Evolutionary conservation across 1,140 invertebrate species (phyloP).

Genomic region (Branchinecta lynchi): DNA sequence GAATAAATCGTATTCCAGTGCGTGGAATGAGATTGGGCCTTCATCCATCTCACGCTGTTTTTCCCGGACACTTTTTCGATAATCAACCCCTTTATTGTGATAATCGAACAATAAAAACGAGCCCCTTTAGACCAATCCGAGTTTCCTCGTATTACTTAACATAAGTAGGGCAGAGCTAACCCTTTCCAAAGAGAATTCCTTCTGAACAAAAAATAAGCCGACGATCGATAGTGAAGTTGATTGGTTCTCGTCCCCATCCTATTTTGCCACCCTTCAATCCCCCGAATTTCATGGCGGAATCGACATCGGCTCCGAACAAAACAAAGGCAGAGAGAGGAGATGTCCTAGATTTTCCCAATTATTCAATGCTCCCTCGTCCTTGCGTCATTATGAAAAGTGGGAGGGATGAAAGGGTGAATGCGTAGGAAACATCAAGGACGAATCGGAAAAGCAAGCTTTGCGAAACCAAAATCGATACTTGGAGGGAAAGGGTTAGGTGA

Average conservation of each 20-base stretch:
- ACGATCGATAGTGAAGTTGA: slow-evolving; percentile 6
- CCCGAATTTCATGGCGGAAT: neutral
- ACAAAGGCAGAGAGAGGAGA: neutral
- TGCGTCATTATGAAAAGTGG: slow-evolving; percentile 11
- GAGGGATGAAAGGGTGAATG: neutral
- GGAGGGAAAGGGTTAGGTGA: too few species aligned
- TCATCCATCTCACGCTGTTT: too few species aligned
- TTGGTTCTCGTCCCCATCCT: slow-evolving; percentile 7
- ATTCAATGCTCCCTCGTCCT: neutral
- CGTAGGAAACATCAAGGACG: neutral
- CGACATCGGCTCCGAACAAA: slow-evolving; percentile 1
- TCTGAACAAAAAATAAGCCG: neutral
- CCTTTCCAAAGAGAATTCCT: neutral
- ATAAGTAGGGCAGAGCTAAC: neutral
- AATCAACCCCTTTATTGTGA: neutral
- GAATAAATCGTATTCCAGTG: too few species aligned
- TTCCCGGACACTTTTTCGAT: too few species aligned
- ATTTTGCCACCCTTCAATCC: slow-evolving; percentile 9
- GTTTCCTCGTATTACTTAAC: neutral
- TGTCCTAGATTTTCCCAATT: slow-evolving; percentile 11
- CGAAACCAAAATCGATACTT: too few species aligned
- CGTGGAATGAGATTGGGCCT: too few species aligned
- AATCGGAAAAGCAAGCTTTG: neutral
- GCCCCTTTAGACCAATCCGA: neutral
- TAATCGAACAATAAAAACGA: neutral